These are phyloP conservation scores for Hyles vespertilio DNA, from an alignment of 1,140 invertebrate species.

Conservation along the genomic window DNA sequence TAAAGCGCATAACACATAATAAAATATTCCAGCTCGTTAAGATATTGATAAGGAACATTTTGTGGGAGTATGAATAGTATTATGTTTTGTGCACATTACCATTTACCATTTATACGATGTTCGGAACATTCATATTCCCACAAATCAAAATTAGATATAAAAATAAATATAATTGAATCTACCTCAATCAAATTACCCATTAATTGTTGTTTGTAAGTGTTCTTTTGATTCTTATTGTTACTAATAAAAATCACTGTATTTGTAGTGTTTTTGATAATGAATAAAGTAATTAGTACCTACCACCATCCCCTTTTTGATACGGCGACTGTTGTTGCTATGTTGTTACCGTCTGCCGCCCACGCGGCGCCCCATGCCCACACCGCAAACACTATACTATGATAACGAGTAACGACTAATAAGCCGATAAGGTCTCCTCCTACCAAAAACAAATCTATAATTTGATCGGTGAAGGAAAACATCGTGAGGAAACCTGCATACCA, in stretches of 20 bases:
- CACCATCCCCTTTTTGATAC: conserved; percentile 68
- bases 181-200: conserved; percentile 72
- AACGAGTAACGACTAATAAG: too few relatives aligned
- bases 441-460: too few relatives aligned
- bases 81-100: too few relatives aligned
- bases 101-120: too few relatives aligned
- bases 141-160: conserved; percentile 48
- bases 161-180: conserved; percentile 58
- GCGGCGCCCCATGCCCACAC: too few relatives aligned
- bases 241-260: conserved; percentile 56
- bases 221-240: conserved; percentile 68
- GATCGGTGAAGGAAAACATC: too few relatives aligned
- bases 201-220: conserved; percentile 68
- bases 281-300: conserved; percentile 59
- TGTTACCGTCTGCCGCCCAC: too few relatives aligned
- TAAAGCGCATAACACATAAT: too few relatives aligned
- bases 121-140: conserved; percentile 21
- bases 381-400: too few relatives aligned
- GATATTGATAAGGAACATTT: conserved; percentile 13
- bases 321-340: conserved; percentile 68
- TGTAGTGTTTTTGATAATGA: conserved; percentile 69
- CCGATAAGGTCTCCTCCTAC: too few relatives aligned
- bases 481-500: too few relatives aligned
- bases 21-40: conserved; percentile 16
- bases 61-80: conserved; percentile 14